Evolutionary conservation across 2,888 invertebrate genomes (phyloP), one percentile per base, ranked within the genome.

Genomic region (Oxyteleia sp.): DNA sequence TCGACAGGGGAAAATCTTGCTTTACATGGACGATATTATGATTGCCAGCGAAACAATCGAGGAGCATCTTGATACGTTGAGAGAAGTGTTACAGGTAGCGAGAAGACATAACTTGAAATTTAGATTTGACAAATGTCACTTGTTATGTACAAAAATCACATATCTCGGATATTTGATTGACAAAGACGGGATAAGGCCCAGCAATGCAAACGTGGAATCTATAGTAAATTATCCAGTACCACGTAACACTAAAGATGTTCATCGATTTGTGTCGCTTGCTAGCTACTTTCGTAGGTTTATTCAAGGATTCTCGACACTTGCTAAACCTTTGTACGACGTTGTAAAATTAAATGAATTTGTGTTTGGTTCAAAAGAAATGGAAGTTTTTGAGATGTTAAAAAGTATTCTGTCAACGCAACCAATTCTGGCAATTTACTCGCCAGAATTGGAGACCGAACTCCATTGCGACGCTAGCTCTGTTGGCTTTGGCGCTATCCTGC

Each of bases 391-490:
- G 20, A 53, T 38, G 0, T 35, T 85, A 29, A 82, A 84, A 57
- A 16, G 18, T 5, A 35, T 20, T 7, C 59, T 85, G 23, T 23
- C 64, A 1, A 47, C 61, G 7, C 13, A 79, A 32, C 86, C 82
- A 29, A 55, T 84, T 45, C 68, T 85, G 32, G 69, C 82, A 0
- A 84, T 86, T 13, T 84, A 69, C 68, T 79, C 82, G 1, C 83
- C 85, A 0, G 13, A 57, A 0, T 18, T 80, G 10, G 87, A 89
- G 55, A 92, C 90, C 10, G 89, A 92, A 75, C 74, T 90, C 20
- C 91, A 92, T 69, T 90, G 88, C 43, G 91, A 92, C 82, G 91
- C 90, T 3, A 89, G 89, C 68, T 35, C 85, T 3, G 32, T 83
- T 4, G 92, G 90, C 0, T 90, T 85, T 71, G 90, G 89, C 0